These are phyloP conservation scores for Drosophila carrolli DNA, from an alignment of 1,140 invertebrate genomes.

Conservation along the genomic window DNA sequence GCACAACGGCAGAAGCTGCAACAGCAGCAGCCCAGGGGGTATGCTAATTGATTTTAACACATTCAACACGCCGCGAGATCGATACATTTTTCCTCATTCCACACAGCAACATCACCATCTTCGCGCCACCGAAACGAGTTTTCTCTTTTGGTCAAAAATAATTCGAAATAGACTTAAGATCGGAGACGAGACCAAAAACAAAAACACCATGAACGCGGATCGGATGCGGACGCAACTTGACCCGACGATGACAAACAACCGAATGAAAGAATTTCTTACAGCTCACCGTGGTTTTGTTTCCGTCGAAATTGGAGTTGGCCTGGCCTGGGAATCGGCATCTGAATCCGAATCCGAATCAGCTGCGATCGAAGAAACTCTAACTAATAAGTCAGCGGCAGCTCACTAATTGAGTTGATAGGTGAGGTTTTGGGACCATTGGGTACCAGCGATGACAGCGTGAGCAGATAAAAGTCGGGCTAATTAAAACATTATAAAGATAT, in stretches of 20 bases:
- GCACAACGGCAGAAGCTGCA: conserved; percentile 26
- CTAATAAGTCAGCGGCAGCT: conserved; percentile 27
- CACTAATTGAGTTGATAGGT: conserved; percentile 44
- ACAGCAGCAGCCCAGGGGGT: conserved; percentile 34
- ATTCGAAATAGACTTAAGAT: conserved; percentile 14
- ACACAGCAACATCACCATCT: conserved; percentile 51
- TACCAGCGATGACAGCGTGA: conserved; percentile 37
- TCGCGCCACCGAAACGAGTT: conserved; percentile 69
- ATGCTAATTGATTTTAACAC: conserved; percentile 83
- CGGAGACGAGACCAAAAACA: conserved; percentile 29
- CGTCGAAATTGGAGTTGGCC: conserved; percentile 25
- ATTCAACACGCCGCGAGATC: conserved; percentile 44
- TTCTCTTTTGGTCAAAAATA: conserved; percentile 44
- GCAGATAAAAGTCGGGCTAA: conserved; percentile 8
- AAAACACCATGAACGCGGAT: conserved; percentile 19
- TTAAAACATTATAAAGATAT: conserved; percentile 21
- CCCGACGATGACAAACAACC: conserved; percentile 57
- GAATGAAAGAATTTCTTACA: conserved; percentile 72
- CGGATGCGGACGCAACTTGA: conserved; percentile 48
- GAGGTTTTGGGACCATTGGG: conserved; percentile 3
- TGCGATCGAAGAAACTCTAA: conserved; percentile 34
- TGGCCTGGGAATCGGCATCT: conserved; percentile 19
- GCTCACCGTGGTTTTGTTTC: conserved; percentile 71
- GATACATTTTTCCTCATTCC: conserved; percentile 74
- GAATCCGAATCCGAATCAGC: conserved; percentile 8